Conservation (phyloP, 2,797 vertebrate species). For the Sebastes melanostomus region DNA sequence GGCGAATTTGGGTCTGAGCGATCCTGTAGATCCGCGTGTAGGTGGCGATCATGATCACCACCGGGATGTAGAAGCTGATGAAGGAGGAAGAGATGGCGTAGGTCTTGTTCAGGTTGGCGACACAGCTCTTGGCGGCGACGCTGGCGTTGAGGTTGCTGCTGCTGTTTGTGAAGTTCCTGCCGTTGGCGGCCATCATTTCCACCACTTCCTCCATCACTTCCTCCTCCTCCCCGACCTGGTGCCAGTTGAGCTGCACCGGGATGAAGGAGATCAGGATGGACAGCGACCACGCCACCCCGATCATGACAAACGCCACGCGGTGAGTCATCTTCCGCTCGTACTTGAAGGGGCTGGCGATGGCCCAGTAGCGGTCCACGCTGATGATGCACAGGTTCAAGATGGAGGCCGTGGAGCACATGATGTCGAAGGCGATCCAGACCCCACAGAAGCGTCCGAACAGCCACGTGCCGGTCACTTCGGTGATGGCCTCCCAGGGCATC, state of each 20-base stretch:
- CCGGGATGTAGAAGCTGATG: constrained; percentile 88
- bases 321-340: constrained; percentile 83
- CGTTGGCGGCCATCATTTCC: not conserved
- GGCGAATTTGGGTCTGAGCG: constrained; percentile 84
- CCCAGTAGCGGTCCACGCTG: constrained; percentile 87
- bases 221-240: constrained; percentile 60
- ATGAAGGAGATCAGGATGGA: constrained; percentile 87
- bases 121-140: constrained; percentile 66
- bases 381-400: constrained; percentile 88
- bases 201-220: constrained; percentile 35
- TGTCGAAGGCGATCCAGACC: constrained; percentile 88
- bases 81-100: constrained; percentile 86
- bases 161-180: constrained; percentile 25
- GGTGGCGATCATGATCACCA: constrained; percentile 84
- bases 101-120: constrained; percentile 81
- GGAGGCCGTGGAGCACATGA: constrained; percentile 87
- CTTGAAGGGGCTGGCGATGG: constrained; percentile 82
- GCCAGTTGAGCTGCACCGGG: constrained; percentile 86
- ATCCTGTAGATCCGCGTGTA: constrained; percentile 84
- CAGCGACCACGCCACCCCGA: constrained; percentile 83
- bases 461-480: constrained; percentile 80
- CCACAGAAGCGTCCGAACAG: constrained; percentile 85
- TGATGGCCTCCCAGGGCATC: constrained; percentile 87
- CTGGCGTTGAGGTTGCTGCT: constrained; percentile 19
- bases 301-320: constrained; percentile 78